Conservation (phyloP, 2,888 invertebrate species). For the Lepidochitona cinerea region DNA sequence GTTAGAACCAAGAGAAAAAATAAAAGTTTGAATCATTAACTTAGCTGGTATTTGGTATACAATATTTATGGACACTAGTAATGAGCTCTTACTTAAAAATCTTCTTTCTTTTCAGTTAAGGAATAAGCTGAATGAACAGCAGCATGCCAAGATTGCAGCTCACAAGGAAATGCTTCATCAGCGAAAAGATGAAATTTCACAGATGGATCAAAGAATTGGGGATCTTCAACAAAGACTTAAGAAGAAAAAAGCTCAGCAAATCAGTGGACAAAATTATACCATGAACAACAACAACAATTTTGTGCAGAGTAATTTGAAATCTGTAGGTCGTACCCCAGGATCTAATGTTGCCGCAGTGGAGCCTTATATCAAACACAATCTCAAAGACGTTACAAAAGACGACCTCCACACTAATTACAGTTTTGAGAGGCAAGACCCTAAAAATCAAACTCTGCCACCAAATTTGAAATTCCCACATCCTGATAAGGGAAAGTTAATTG, state of each 20-base stretch:
- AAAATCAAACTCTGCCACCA: conserved; percentile 92
- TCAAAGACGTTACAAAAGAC: conserved; percentile 39
- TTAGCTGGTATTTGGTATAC: no score
- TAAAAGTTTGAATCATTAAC: no score
- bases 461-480: conserved; percentile 81
- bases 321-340: conserved; percentile 20
- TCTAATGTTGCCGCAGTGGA: conserved; percentile 71
- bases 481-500: conserved; percentile 25
- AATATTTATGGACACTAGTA: no score
- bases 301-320: conserved; percentile 32
- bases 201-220: conserved; percentile 93
- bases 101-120: conserved; percentile 82
- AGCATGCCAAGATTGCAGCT: conserved; percentile 89
- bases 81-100: no score
- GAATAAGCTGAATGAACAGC: conserved; percentile 95
- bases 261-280: conserved; percentile 75
- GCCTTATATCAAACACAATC: conserved; percentile 64
- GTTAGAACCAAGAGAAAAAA: no score
- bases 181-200: conserved; percentile 90
- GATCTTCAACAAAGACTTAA: conserved; percentile 93
- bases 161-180: conserved; percentile 91
- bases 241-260: conserved; percentile 85
- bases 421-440: conserved; percentile 88
- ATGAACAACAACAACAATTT: conserved; percentile 21
- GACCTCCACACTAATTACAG: conserved; percentile 65